phyloP scores from a whole-genome alignment of 2,888 invertebrate genomes.

The Oasisia sp. region DNA sequence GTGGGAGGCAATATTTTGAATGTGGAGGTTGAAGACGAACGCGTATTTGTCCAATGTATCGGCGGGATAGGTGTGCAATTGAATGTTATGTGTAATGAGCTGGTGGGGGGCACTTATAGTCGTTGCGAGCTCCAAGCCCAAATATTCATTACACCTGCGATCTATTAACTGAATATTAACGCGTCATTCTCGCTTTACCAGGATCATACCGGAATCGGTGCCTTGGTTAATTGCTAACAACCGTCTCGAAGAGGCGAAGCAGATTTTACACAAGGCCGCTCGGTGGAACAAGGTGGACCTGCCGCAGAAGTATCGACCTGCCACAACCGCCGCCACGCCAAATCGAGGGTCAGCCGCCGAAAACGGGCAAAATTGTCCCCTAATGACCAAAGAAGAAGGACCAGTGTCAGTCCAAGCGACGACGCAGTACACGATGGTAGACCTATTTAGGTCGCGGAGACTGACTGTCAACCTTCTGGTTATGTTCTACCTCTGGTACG shows the following conservation, averaged over 20 bases:
- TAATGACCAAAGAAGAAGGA: neutral
- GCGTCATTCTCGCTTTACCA: constrained; percentile 17
- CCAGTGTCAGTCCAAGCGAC: neutral
- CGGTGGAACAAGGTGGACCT: constrained; percentile 31
- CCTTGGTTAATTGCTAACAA: constrained; percentile 39
- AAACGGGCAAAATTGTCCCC: neutral
- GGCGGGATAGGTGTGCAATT: no score
- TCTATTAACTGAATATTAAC: no score
- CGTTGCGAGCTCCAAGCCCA: no score
- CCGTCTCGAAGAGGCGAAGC: constrained; percentile 34
- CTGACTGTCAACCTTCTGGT: constrained; percentile 37
- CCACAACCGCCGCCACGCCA: neutral
- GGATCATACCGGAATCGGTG: constrained; percentile 38
- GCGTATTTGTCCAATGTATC: no score
- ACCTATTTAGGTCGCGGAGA: constrained; percentile 33
- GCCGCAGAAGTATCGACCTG: neutral
- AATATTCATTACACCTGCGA: no score
- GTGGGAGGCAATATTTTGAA: no score
- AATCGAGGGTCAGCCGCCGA: neutral
- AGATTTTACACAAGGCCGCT: constrained; percentile 34
- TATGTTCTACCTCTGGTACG: constrained; percentile 42
- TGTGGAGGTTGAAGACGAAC: no score
- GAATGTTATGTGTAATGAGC: no score
- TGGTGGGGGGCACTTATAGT: no score
- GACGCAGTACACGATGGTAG: constrained; percentile 33